Evolutionary conservation across 2,113 vertebrate species (phyloP).

Genomic region (Dipodomys spectabilis): DNA sequence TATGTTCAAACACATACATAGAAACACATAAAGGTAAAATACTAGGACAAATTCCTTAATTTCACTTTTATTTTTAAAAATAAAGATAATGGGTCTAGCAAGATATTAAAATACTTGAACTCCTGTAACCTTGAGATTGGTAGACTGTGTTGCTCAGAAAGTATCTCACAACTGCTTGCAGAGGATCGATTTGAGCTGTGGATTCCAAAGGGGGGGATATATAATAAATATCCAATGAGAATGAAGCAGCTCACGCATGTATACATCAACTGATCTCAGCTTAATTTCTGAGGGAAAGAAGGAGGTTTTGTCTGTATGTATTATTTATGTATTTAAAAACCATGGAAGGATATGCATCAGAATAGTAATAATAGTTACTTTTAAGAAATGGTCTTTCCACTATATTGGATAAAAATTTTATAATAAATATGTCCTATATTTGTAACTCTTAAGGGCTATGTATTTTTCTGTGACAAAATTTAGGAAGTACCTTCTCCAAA

Average conservation of each 20-base stretch:
- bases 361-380: not conserved
- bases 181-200: not conserved
- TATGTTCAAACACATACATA: not conserved
- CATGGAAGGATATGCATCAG: not conserved
- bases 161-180: not conserved
- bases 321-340: not conserved
- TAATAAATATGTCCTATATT: not conserved
- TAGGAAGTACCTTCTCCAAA: slow-evolving; percentile 34
- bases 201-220: not conserved
- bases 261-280: not conserved
- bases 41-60: not conserved
- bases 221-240: slow-evolving; percentile 26
- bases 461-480: slow-evolving; percentile 31
- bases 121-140: not conserved
- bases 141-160: slow-evolving; percentile 2
- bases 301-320: not conserved
- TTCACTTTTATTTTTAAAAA: not conserved
- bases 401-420: slow-evolving; percentile 20
- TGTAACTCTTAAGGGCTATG: not conserved
- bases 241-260: not conserved
- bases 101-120: not conserved
- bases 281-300: not conserved
- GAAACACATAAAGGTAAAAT: slow-evolving; percentile 30
- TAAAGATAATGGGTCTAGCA: not conserved
- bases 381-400: slow-evolving; percentile 8